Base-by-base conservation (phyloP, 2,113 vertebrate genomes). In the Bufo gargarizans region DNA sequence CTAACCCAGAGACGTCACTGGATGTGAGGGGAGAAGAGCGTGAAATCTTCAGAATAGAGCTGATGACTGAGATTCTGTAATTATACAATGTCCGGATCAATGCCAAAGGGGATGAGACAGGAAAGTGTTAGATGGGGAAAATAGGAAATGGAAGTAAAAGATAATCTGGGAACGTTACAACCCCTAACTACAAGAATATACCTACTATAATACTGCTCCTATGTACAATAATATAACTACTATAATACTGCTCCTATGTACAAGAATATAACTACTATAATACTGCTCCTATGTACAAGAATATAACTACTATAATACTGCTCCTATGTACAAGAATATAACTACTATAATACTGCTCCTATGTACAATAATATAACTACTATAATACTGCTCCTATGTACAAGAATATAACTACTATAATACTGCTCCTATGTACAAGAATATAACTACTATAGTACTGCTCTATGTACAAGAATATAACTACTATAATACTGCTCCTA, bases 201-300 rank as follows among this genome's bases (percentile, higher is more conserved):
- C 14, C 67, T 71, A 43, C 67, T 71, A 20, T 43, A 65, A 65
- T 65, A 65, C 61, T 65, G 19, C 17, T 65, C 61, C 61, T 20
- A 33, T 20, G 2, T 71, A 71, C 67, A 71, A 43, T 10, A 69
- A 22, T 69, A 69, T 22, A 69, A 69, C 22, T 71, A 71, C 22
- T 43, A 71, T 71, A 71, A 71, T 71, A 71, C 67, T 71, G 33
- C 61, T 43, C 67, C 67, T 71, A 71, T 71, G 12, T 33, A 71
- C 67, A 71, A 33, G 22, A 69, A 69, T 69, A 69, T 69, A 69
- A 69, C 65, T 69, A 69, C 65, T 69, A 69, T 69, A 69, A 69
- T 65, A 69, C 65, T 69, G n/a, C n/a, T 17, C 13, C 16, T 17
- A 61, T 61, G 16, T 61, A 61, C 59, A 61, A 61, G 14, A 61